A percentile compares a stretch with the other conserved stretches of the same genome.
Evolutionary conservation across 2,797 vertebrate species (phyloP).

Genomic region (Trichosurus vulpecula): DNA sequence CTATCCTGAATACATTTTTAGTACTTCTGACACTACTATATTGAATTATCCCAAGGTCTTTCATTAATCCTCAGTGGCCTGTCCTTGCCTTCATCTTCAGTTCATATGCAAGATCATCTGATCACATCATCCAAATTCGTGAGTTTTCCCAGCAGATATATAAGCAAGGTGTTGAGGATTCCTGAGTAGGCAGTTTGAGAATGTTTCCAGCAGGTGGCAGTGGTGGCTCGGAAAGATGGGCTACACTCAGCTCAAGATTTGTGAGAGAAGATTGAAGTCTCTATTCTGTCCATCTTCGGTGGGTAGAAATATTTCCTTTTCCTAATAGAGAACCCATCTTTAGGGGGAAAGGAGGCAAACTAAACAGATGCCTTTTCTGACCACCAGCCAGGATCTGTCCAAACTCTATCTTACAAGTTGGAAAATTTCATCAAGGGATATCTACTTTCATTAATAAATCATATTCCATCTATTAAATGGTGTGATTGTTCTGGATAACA

Average conservation of each 20-base stretch:
- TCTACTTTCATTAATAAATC: not conserved
- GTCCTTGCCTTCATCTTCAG: not conserved
- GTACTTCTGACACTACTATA: not conserved
- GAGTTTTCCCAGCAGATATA: not conserved
- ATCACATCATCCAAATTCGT: not conserved
- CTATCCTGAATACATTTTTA: not conserved
- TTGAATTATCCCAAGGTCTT: not conserved
- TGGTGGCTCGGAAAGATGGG: conserved; percentile 51
- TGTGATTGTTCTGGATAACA: not conserved
- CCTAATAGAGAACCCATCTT: not conserved
- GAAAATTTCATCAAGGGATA: not conserved
- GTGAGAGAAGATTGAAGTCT: not conserved
- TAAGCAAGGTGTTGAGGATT: not conserved
- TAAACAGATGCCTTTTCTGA: not conserved
- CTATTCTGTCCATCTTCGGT: not conserved
- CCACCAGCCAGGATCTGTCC: not conserved
- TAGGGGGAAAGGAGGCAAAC: not conserved
- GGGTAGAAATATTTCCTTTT: not conserved
- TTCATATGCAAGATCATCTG: not conserved
- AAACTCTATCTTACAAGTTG: not conserved
- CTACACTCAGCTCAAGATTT: no score
- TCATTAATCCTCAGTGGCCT: not conserved
- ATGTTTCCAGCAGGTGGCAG: conserved; percentile 52
- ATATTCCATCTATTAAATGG: not conserved
- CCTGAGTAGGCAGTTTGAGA: not conserved